Evolutionary conservation across 2,797 vertebrate species (phyloP).

Genomic region (Halcyon leucocephala): DNA sequence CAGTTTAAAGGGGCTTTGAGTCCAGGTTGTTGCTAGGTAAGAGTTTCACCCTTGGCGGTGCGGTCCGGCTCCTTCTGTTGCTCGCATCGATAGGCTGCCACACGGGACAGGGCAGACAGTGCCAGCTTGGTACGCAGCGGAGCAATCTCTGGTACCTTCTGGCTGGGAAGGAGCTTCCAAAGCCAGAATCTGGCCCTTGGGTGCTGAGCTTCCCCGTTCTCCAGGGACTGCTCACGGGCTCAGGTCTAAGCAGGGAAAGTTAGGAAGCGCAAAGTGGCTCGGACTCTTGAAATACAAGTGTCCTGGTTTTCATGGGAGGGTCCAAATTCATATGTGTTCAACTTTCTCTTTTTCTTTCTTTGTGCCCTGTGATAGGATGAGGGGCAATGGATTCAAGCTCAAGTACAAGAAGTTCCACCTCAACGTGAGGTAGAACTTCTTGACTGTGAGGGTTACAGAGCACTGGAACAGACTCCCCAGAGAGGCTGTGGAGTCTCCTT

Average conservation of each 20-base stretch:
- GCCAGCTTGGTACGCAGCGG: neutral
- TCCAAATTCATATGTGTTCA: neutral
- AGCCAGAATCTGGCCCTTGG: neutral
- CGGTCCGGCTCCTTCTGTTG: neutral
- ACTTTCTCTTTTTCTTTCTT: neutral
- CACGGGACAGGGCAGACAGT: neutral
- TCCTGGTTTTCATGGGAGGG: neutral
- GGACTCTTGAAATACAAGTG: neutral
- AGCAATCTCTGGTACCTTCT: neutral
- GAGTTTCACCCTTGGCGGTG: neutral
- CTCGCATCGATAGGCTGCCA: accelerated
- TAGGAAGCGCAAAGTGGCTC: neutral
- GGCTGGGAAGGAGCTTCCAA: neutral
- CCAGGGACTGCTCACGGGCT: neutral
- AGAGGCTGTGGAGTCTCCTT: too few species aligned
- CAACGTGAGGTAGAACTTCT: too few species aligned
- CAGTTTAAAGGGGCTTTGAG: slow-evolving; percentile 49
- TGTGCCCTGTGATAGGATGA: too few species aligned
- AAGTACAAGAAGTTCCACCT: too few species aligned
- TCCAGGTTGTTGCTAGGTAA: slow-evolving; percentile 57
- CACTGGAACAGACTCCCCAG: too few species aligned
- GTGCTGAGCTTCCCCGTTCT: neutral
- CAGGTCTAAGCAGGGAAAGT: neutral
- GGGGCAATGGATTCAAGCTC: too few species aligned
- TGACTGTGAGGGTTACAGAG: too few species aligned